Base-by-base conservation (phyloP, 2,797 vertebrate species). In the Melanotaenia boesemani region DNA sequence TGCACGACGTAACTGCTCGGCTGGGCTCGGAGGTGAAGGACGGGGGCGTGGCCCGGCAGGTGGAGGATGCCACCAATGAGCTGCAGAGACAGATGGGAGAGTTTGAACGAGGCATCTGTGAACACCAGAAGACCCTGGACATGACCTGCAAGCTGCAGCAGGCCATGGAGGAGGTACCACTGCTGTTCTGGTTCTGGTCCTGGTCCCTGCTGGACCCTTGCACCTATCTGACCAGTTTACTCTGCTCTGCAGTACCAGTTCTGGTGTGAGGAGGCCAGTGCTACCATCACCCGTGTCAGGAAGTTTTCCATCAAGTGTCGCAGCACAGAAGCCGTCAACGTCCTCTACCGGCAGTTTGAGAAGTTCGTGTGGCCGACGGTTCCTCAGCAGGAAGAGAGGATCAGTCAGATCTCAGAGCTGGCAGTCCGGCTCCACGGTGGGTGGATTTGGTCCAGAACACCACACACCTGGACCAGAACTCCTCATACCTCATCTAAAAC, bases 251-350 rank as follows among this genome's bases (percentile, higher is more conserved):
- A 98, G 97, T 96, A 96, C 82, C 95, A 96, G 66, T 95, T 95
- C 87, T 99, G 97, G 97, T 96, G 95, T 58, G 96, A 98, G 80
- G 97, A 98, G 56, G 95, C 96, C 11, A 96, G 93, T 1, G 93
- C 95, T 18, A 97, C 97, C 55, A 94, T 98, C n/a, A 34, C 96
- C 63, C 94, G 96, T 65, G 97, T 99, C 34, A 90, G 92, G 18
- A 96, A 91, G 80, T 97, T 97, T 70, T 97, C 96, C 22, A 91
- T 93, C 0, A 93, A 96, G 77, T 97, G 97, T 76, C 94, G 94
- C 88, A 97, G 96, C 16, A 95, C 83, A 8, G 94, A 96, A 79
- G 95, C 96, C 4, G 93, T 97, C 68, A 92, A 94, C 22, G 93
- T 89, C 28, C 96, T 99, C 56, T 89, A 94, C 79, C 95, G 91